Conservation (phyloP, 2,797 vertebrate species). For the Florisuga fusca region DNA sequence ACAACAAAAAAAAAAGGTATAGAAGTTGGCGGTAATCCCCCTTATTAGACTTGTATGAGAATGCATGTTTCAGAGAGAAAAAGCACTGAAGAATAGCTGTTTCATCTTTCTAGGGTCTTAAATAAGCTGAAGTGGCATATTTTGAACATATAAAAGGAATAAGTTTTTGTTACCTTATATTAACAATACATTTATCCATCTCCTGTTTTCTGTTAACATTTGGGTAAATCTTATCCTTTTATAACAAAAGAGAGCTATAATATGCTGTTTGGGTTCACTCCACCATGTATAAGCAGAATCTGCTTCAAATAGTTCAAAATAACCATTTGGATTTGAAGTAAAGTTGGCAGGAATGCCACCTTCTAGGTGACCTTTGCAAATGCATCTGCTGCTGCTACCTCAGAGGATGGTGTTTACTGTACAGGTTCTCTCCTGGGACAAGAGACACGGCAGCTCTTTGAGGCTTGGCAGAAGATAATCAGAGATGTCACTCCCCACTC, state of each 20-base stretch:
- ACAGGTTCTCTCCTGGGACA: constrained; percentile 40
- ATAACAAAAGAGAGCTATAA: background rate
- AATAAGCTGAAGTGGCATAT: background rate
- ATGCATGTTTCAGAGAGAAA: constrained; percentile 1
- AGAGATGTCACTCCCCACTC: constrained; percentile 51
- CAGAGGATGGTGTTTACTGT: constrained; percentile 48
- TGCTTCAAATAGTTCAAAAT: background rate
- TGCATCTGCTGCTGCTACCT: constrained; percentile 8
- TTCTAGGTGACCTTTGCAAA: constrained; percentile 59
- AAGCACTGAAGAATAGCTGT: background rate
- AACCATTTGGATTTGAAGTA: constrained; percentile 13
- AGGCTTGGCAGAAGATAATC: constrained; percentile 57
- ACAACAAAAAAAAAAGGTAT: background rate
- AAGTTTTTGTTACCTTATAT: background rate
- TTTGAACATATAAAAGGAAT: background rate
- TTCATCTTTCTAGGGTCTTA: background rate
- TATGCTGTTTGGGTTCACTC: background rate
- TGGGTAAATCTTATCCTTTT: background rate
- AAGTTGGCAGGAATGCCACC: constrained; percentile 30
- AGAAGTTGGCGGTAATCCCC: constrained; percentile 18
- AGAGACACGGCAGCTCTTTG: constrained; percentile 43
- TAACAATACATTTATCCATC: background rate
- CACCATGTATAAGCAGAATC: background rate
- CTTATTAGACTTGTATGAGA: constrained; percentile 10
- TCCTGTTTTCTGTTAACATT: background rate